These are phyloP conservation scores for Isurus oxyrinchus DNA, from an alignment of 2,113 vertebrate genomes.

Conservation along the genomic window DNA sequence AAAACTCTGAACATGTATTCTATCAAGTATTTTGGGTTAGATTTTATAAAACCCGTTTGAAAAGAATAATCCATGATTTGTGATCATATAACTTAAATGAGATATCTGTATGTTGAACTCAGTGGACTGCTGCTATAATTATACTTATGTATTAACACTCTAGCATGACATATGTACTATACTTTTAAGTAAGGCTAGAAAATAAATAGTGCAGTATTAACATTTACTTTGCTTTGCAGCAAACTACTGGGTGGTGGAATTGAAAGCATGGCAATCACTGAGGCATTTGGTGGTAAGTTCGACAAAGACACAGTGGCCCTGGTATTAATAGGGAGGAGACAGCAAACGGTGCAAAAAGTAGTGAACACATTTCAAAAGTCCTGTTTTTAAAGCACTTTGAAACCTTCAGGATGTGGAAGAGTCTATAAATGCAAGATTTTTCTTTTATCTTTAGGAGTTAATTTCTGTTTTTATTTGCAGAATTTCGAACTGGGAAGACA, in stretches of 20 bases:
- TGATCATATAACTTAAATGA: neutral
- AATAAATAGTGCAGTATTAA: neutral
- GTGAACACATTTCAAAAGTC: neutral
- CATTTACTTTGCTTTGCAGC: constrained; percentile 55
- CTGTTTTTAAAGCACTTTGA: neutral
- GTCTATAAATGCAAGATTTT: neutral
- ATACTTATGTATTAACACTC: neutral
- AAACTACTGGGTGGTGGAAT: constrained; percentile 93
- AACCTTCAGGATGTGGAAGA: neutral
- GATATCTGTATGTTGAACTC: neutral
- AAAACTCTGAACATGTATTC: neutral
- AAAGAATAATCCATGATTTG: neutral
- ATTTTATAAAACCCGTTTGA: neutral
- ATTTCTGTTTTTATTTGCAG: constrained; percentile 54
- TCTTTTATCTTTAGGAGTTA: neutral
- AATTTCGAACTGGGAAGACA: constrained; percentile 97
- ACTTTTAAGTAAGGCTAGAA: neutral
- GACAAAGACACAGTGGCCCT: neutral
- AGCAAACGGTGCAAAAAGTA: neutral
- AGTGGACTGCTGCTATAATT: neutral
- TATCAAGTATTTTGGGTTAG: neutral
- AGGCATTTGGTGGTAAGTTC: constrained; percentile 87
- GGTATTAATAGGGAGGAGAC: neutral
- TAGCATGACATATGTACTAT: neutral
- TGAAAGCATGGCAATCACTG: constrained; percentile 98